Evolutionary conservation across 2,888 invertebrate species (phyloP), one percentile per base, ranked within the genome.

Genomic region (Lasioglossum calceatum): DNA sequence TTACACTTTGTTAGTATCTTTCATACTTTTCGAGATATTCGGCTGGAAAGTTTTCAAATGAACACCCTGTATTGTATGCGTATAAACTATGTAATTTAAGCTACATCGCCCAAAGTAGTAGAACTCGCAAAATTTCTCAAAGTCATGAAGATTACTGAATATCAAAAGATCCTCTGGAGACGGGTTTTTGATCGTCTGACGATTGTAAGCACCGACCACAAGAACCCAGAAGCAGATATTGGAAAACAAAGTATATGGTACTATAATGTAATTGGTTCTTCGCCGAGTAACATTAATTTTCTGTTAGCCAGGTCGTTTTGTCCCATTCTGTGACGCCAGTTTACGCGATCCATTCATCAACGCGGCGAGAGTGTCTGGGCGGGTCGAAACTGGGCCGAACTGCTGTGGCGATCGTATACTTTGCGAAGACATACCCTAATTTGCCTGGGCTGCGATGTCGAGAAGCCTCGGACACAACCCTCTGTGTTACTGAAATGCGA

Each of bases 301-400:
- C n/a, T 61, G 14, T 64, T 64, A 64, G 32, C 16, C 64, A 32
- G 32, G 2, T 64, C 32, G 64, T 64, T 64, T 16, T 27, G 32
- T 64, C 64, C 64, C 64, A 64, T 7, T 64, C 14, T 2, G 64
- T 16, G 64, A 64, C 64, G 64, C 16, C 64, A 32, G 77, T 84
- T 82, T 82, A 77, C 44, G 39, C 54, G 54, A 44, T 44, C 67
- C 81, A 77, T 84, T 84, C 84, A 84, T 82, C 82, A 70, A 54
- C 54, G 5, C n/a, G 73, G 27, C 32, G 10, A 23, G 67, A 70
- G 70, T 39, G 70, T 67, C 67, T 36, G 67, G 36, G 36, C 67
- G 36, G 77, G 27, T 16, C 32, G 64, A 82, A 84, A 82, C 82
- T 82, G 74, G 82, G 84, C 73, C 77, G 77, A 77, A 70, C 73